These are phyloP conservation scores for Poeciliopsis turneri DNA, from an alignment of 2,797 vertebrate genomes.

Conservation along the genomic window DNA sequence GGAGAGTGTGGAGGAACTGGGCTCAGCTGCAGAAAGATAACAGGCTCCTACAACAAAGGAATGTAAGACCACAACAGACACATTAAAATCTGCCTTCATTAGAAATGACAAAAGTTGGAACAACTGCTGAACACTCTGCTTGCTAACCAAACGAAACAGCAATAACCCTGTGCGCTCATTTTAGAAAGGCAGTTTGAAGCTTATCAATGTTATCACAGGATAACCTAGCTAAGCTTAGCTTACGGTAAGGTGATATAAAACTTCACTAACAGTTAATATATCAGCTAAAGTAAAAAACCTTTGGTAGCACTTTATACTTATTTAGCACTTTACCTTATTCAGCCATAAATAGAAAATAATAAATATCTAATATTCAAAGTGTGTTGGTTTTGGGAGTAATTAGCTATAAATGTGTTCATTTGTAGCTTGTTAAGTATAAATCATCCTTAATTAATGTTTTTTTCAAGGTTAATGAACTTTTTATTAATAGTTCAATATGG, in stretches of 20 bases:
- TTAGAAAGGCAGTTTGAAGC: background rate
- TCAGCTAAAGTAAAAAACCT: no score
- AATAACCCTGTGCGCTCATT: background rate
- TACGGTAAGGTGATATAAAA: background rate
- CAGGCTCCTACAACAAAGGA: constrained; percentile 88
- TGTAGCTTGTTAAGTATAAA: no score
- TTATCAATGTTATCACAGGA: background rate
- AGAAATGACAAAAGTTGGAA: background rate
- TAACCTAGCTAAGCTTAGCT: background rate
- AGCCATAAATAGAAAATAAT: no score
- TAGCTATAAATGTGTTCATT: no score
- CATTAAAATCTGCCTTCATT: background rate
- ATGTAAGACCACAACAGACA: constrained; percentile 77
- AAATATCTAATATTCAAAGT: no score
- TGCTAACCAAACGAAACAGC: background rate
- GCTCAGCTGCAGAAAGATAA: constrained; percentile 90
- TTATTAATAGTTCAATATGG: no score
- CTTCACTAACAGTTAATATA: background rate
- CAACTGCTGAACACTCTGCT: background rate
- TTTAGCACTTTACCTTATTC: no score
- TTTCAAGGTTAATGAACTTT: no score
- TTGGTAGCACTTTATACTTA: no score
- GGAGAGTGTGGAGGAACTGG: constrained; percentile 91
- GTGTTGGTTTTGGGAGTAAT: no score
- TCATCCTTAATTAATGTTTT: no score